Percentiles rank a stretch among this genome's conserved stretches.
These are phyloP conservation scores for Onthophagus taurus DNA, from an alignment of 1,140 invertebrate genomes.

Conservation along the genomic window DNA sequence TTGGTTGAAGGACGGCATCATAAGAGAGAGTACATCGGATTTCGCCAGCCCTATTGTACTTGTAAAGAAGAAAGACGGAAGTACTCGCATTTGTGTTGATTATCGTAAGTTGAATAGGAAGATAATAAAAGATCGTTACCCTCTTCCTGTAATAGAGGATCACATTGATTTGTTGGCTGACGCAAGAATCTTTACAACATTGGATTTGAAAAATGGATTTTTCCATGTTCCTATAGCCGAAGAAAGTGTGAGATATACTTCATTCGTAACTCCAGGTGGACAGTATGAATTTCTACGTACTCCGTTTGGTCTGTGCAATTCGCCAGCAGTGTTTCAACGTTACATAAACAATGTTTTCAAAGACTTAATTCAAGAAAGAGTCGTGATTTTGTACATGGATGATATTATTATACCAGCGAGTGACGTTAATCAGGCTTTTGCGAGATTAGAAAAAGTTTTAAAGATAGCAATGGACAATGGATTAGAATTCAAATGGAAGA, in stretches of 20 bases:
- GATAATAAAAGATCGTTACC: slow-evolving; percentile 23
- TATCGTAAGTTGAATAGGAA: slow-evolving; percentile 24
- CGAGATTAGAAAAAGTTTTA: slow-evolving; percentile 16
- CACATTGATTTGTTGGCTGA: slow-evolving; percentile 19
- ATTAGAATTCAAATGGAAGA: slow-evolving; percentile 8
- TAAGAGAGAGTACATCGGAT: slow-evolving; percentile 13
- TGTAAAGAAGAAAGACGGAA: slow-evolving; percentile 21
- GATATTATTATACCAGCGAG: slow-evolving; percentile 20
- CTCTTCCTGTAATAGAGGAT: slow-evolving; percentile 26
- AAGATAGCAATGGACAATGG: slow-evolving; percentile 2
- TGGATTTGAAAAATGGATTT: slow-evolving; percentile 27
- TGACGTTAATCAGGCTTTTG: slow-evolving; percentile 16
- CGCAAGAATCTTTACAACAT: slow-evolving; percentile 19
- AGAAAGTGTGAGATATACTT: slow-evolving; percentile 8
- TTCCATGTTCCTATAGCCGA: slow-evolving; percentile 18
- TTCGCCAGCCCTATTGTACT: slow-evolving; percentile 20
- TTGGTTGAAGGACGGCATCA: slow-evolving; percentile 16
- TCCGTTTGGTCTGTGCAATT: slow-evolving; percentile 14
- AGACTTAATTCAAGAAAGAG: slow-evolving; percentile 6
- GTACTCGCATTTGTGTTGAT: slow-evolving; percentile 21
- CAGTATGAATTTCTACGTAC: slow-evolving; percentile 7
- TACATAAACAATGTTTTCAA: slow-evolving; percentile 11
- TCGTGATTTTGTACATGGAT: slow-evolving; percentile 17
- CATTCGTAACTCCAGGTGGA: slow-evolving; percentile 10
- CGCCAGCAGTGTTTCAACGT: slow-evolving; percentile 9